These are phyloP conservation scores for Nipponacmea schrenckii DNA, from an alignment of 2,888 invertebrate genomes.

Conservation along the genomic window DNA sequence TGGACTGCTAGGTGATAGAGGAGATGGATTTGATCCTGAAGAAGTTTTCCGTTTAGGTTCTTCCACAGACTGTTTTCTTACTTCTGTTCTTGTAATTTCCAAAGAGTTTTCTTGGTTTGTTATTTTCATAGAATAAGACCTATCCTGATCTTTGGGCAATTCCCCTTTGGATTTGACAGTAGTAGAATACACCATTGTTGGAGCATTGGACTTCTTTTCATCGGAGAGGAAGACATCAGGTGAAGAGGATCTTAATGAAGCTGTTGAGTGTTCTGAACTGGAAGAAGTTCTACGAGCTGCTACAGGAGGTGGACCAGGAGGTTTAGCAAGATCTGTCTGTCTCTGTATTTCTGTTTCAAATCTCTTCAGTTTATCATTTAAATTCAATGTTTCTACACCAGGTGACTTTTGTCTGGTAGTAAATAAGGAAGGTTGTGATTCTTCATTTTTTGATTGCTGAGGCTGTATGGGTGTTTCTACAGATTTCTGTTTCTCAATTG, in stretches of 20 bases:
- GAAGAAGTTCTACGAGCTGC: conserved; percentile 34
- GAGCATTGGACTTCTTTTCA: neutral
- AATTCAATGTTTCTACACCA: neutral
- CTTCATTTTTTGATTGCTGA: neutral
- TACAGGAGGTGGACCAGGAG: conserved; percentile 38
- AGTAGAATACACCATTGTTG: conserved; percentile 4
- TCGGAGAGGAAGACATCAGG: neutral
- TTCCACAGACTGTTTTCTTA: conserved; percentile 14
- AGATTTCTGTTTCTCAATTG: neutral
- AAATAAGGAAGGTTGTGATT: neutral
- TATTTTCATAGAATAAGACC: conserved; percentile 5
- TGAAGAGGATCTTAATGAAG: conserved; percentile 11
- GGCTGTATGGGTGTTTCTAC: neutral
- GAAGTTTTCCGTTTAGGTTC: conserved; percentile 13
- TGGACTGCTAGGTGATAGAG: conserved; percentile 15
- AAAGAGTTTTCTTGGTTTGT: neutral
- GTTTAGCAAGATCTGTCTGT: neutral
- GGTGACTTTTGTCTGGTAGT: neutral
- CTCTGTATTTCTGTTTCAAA: conserved; percentile 4
- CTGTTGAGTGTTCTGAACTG: conserved; percentile 17
- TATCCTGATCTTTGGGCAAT: neutral
- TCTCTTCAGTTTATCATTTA: neutral
- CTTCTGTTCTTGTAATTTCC: neutral
- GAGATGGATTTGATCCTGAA: conserved; percentile 17
- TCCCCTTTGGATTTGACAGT: neutral